Evolutionary conservation across 1,140 invertebrate genomes (phyloP), one percentile per base, ranked within the genome.

Genomic region (Brachionus paranguensis): DNA sequence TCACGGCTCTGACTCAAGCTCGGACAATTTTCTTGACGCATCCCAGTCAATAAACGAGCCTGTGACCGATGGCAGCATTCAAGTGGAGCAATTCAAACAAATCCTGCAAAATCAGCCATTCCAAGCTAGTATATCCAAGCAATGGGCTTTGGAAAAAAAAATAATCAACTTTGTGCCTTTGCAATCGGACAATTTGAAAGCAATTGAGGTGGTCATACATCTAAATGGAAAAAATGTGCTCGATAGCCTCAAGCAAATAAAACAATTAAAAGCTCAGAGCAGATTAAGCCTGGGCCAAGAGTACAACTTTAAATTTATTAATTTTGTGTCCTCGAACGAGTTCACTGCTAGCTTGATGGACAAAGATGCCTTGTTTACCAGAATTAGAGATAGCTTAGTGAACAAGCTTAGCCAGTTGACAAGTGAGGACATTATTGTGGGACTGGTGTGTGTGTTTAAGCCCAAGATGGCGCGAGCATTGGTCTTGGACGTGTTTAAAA

Each of bases 111-210:
- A 24, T 14, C 27, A 76, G 50, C 43, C 43, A 76, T 76, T 76
- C 14, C 72, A 76, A 29, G 72, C 45, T 10, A 76, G 43, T 50
- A 76, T 50, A 45, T 72, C 47, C n/a, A 72, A 72, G 11, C 76
- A 64, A 55, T 79, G 47, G 47, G 11, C 27, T 4, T 33, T 60
- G 14, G 20, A 50, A 1, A 64, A 55, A 11, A 79, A 79, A 79
- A 55, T 79, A n/a, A 47, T 45, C 37, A 81, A 64, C 27, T 68
- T 60, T 45, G 37, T 81, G n/a, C 78, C 78, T 10, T 37, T 81
- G 20, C 78, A 81, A 68, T 81, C 78, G 12, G 78, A 81, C 41
- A 81, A 81, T 29, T 45, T 43, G 17, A 81, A 81, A n/a, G 24
- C 78, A 29, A 68, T 81, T 47, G 78, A 81, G 29, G 45, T 81